Percentiles rank a stretch among this genome's conserved stretches.
These are phyloP conservation scores for Capromys pilorides DNA, from an alignment of 2,797 vertebrate genomes.

Conservation along the genomic window DNA sequence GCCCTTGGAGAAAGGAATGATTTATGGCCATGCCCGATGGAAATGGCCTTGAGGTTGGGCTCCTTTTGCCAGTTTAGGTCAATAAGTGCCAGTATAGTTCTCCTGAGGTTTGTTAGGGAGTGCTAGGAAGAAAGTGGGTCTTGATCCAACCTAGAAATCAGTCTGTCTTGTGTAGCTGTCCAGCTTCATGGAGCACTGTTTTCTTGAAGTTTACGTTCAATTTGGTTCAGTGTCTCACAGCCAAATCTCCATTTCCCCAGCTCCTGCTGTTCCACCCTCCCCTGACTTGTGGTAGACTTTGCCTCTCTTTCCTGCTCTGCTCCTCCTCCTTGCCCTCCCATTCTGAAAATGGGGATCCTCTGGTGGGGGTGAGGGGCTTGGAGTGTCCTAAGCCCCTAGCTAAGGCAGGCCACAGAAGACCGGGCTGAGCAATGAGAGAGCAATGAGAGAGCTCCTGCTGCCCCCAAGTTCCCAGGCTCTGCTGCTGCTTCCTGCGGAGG, in stretches of 20 bases:
- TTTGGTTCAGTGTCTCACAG: not conserved
- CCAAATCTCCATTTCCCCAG: not conserved
- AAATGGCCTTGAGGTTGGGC: constrained; percentile 31
- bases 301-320: not conserved
- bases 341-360: not conserved
- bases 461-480: not conserved
- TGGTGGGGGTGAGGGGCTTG: not conserved
- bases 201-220: constrained; percentile 27
- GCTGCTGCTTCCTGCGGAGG: not conserved
- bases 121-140: not conserved
- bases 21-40: not conserved
- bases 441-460: not conserved
- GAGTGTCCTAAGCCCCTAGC: not conserved
- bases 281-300: not conserved
- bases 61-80: constrained; percentile 8
- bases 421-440: not conserved
- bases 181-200: not conserved
- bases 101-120: not conserved
- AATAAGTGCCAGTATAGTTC: not conserved
- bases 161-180: constrained; percentile 1
- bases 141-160: constrained; percentile 26
- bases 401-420: not conserved
- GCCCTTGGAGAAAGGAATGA: constrained; percentile 56
- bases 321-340: not conserved
- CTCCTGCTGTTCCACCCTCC: not conserved